phyloP scores from a whole-genome alignment of 2,797 vertebrate species.

The Pseudocheirus occidentalis region DNA sequence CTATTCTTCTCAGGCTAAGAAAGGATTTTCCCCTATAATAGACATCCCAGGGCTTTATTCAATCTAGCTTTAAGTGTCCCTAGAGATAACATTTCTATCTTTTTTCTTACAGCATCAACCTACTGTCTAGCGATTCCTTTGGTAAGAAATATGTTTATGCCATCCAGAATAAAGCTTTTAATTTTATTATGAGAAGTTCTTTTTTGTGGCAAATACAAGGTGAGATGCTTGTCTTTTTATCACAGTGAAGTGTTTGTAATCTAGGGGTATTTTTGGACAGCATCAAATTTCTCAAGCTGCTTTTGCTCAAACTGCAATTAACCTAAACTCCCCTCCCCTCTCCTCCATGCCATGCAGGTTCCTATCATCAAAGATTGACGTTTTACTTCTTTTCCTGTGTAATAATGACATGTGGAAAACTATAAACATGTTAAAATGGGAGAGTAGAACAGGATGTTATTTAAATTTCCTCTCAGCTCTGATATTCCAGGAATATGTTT shows the following conservation, averaged over 20 bases:
- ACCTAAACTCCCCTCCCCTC: conserved; percentile 17
- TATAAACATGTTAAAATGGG: not conserved
- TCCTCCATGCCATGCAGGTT: not conserved
- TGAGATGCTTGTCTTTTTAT: conserved; percentile 39
- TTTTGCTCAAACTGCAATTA: conserved; percentile 37
- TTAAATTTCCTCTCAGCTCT: not conserved
- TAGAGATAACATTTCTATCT: conserved; percentile 41
- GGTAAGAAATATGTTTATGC: conserved; percentile 47
- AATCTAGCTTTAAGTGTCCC: conserved; percentile 40
- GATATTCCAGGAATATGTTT: conserved; percentile 47
- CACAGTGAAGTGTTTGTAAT: conserved; percentile 29
- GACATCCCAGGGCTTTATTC: conserved; percentile 32
- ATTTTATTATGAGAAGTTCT: conserved; percentile 3
- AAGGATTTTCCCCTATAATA: conserved; percentile 27
- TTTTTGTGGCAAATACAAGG: conserved; percentile 3
- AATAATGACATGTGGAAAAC: conserved; percentile 19
- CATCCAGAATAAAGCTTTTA: conserved; percentile 2
- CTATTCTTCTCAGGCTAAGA: conserved; percentile 52
- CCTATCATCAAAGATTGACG: conserved; percentile 4
- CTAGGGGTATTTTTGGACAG: conserved; percentile 25
- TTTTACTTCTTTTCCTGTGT: not conserved
- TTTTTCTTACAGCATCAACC: conserved; percentile 6
- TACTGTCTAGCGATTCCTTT: conserved; percentile 25
- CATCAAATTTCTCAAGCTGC: conserved; percentile 16
- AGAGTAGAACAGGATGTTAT: not conserved